These are phyloP conservation scores for Clarias gariepinus DNA, from an alignment of 2,113 vertebrate species.

Conservation along the genomic window DNA sequence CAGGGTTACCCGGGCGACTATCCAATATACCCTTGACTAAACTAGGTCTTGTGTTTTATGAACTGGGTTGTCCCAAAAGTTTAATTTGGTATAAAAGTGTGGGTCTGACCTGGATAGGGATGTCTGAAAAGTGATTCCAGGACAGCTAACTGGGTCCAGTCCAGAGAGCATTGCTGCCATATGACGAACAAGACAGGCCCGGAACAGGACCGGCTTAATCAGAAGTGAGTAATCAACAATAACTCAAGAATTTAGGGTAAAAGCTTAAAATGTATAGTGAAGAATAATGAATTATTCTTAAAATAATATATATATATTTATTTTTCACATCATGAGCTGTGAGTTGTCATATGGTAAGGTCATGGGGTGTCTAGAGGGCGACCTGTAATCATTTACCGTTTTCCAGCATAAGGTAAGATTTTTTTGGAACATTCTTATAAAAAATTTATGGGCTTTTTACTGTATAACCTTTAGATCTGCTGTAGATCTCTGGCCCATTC, in stretches of 20 bases:
- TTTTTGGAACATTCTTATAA: no score
- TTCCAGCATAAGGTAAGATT: no score
- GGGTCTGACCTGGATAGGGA: constrained; percentile 40
- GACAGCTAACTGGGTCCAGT: constrained; percentile 47
- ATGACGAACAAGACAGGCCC: constrained; percentile 23
- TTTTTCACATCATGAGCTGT: no score
- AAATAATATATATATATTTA: no score
- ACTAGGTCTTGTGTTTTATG: constrained; percentile 19
- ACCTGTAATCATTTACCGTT: no score
- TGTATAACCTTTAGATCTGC: no score
- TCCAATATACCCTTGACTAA: constrained; percentile 34
- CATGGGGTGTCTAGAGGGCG: no score
- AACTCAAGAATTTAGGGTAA: background rate
- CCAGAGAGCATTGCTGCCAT: constrained; percentile 18
- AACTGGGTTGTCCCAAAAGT: constrained; percentile 37
- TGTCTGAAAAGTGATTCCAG: constrained; percentile 38
- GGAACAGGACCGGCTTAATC: background rate
- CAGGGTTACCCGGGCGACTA: background rate
- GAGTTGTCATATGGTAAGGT: no score
- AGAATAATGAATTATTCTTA: no score
- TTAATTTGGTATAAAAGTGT: constrained; percentile 35
- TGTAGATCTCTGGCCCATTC: no score
- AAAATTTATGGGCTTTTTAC: no score
- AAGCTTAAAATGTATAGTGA: background rate
- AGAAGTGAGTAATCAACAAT: background rate